Evolutionary conservation across 2,797 vertebrate species (phyloP).

Genomic region (Chiroxiphia lanceolata): DNA sequence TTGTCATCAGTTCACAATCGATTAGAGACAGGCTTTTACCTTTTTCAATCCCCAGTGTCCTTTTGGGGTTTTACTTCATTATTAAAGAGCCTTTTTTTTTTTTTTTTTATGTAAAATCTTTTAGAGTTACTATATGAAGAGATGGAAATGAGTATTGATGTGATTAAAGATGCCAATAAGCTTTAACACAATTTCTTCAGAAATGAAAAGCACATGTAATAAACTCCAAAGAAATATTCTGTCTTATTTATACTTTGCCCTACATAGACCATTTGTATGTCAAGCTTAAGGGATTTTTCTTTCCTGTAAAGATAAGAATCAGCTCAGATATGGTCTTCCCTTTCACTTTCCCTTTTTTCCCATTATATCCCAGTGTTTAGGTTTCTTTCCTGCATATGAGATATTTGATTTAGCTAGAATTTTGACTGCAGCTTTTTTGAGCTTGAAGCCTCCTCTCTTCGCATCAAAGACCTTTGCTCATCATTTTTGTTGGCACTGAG

Average conservation of each 20-base stretch:
- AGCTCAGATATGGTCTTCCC: neutral
- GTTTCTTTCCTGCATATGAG: neutral
- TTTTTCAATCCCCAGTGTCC: neutral
- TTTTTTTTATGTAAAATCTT: neutral
- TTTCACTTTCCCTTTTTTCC: neutral
- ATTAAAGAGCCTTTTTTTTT: neutral
- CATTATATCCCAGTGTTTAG: neutral
- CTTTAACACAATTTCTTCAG: neutral
- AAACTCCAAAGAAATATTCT: neutral
- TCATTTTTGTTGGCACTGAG: neutral
- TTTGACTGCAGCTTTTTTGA: neutral
- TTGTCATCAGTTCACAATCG: slow-evolving; percentile 20
- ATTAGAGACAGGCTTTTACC: neutral
- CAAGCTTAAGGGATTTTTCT: neutral
- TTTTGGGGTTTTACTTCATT: slow-evolving; percentile 3
- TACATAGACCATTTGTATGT: neutral
- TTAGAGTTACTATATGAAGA: neutral
- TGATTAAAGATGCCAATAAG: neutral
- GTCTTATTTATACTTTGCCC: neutral
- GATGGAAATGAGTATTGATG: neutral
- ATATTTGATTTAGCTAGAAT: neutral
- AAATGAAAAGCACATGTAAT: neutral
- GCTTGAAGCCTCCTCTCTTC: neutral
- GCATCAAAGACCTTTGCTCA: neutral
- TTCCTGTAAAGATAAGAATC: neutral